Conservation (phyloP, 2,888 invertebrate species). For the Empis livida region DNA sequence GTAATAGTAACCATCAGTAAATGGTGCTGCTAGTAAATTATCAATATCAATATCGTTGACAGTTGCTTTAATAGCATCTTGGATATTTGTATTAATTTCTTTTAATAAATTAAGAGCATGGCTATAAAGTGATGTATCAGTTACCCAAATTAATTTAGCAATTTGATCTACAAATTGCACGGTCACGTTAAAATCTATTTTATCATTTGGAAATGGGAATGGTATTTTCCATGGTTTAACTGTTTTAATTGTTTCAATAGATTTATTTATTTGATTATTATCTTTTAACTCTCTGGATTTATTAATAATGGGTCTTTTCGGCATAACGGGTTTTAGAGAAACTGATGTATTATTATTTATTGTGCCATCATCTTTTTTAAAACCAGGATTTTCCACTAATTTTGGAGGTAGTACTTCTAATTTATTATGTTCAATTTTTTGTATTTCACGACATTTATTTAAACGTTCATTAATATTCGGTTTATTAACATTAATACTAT, state of each 20-base stretch:
- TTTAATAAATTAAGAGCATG: slow-evolving; percentile 14
- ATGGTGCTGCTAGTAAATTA: slow-evolving; percentile 17
- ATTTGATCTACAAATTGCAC: slow-evolving; percentile 14
- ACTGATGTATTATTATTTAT: neutral
- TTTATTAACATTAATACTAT: no score
- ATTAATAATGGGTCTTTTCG: neutral
- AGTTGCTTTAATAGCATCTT: slow-evolving; percentile 7
- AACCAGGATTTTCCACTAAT: neutral
- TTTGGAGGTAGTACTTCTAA: neutral
- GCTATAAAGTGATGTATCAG: slow-evolving; percentile 15
- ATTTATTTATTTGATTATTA: neutral
- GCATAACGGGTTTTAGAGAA: neutral
- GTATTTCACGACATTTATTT: no score
- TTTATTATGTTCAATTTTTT: neutral
- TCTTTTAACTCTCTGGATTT: neutral
- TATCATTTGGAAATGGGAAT: slow-evolving; percentile 10
- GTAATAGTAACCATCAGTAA: slow-evolving; percentile 15
- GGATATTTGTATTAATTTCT: slow-evolving; percentile 17
- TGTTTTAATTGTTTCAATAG: neutral
- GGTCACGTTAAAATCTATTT: slow-evolving; percentile 15
- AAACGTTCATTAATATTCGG: no score
- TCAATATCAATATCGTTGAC: slow-evolving; percentile 13
- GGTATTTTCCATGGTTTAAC: slow-evolving; percentile 12
- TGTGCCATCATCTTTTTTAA: neutral
- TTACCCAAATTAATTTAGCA: slow-evolving; percentile 15